These are phyloP conservation scores for Dugesia japonica DNA, from an alignment of 2,888 invertebrate species.

Conservation along the genomic window DNA sequence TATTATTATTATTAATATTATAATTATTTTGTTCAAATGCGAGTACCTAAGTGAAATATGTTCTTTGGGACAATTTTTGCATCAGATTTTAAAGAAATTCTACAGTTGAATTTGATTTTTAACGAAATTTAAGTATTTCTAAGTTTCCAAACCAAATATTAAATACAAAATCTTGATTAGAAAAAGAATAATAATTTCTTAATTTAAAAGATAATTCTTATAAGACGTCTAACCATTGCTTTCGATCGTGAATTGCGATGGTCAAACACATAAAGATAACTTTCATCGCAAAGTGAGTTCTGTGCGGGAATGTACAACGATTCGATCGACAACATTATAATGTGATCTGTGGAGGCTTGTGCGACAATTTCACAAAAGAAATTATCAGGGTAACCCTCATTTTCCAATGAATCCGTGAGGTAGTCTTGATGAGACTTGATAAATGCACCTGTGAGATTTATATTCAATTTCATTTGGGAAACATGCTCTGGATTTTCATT, in stretches of 20 bases:
- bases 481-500: neutral
- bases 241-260: constrained; percentile 7
- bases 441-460: neutral
- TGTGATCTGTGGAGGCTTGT: neutral
- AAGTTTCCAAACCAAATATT: too few relatives aligned
- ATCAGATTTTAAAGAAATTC: too few relatives aligned
- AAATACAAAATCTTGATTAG: too few relatives aligned
- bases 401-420: neutral
- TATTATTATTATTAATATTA: too few relatives aligned
- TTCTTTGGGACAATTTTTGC: too few relatives aligned
- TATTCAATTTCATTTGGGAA: neutral
- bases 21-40: too few relatives aligned
- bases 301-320: constrained; percentile 21
- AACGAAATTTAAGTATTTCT: too few relatives aligned
- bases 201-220: neutral
- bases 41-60: too few relatives aligned
- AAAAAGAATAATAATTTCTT: too few relatives aligned
- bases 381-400: neutral
- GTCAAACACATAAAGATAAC: constrained; percentile 25
- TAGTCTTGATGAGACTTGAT: neutral
- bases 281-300: constrained; percentile 23
- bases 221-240: constrained; percentile 20
- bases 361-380: constrained; percentile 24
- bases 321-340: constrained; percentile 24
- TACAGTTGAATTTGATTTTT: too few relatives aligned